Evolutionary conservation across 2,797 vertebrate species (phyloP), one percentile per base, ranked within the genome.

Genomic region (Prunella strophiata): DNA sequence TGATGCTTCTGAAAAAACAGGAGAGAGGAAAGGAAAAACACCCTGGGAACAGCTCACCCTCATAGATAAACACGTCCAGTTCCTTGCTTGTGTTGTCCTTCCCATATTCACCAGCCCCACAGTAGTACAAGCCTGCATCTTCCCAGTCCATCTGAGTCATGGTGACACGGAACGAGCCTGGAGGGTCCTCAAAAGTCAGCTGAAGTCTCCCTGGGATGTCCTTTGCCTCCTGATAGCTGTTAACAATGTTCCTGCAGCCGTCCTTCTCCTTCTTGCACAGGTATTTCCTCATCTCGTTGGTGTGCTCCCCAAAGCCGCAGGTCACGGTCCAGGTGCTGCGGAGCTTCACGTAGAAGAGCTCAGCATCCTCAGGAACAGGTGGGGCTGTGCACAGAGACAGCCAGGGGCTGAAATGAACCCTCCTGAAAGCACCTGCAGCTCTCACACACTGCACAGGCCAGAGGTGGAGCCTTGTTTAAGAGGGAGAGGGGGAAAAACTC

Each of bases 41-140:
- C 2, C 0, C 6, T 12, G 47, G 73, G 52, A 81, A 20, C 6
- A 34, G 11, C 74, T 91, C 20, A 98, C 98, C 96, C 90, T 98
- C 94, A 10, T 98, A 98, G 82, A 98, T 27, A 4, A 98, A 97
- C 54, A 98, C 62, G 1, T 98, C 94, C 96, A 97, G 94, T 9
- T 85, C 68, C 70, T 91, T 61, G 36, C 19, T 61, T 10, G 26
- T 40, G 13, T 19, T 27, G 34, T 59, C 23, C 68, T 29, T 47
- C 54, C 50, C 94, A 0, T 68, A 82, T 50, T 5, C 4, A 5
- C 34, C 93, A 0, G 10, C 90, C 29, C 98, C 98, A 0, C 98
- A 98, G 7, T 85, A 18, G 47, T 98, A 98, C 27, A 50, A 4
- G 7, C 98, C 98, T 0, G 95, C 14, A 7, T 98, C 98, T 8